Conservation (phyloP, 2,888 invertebrate genomes). For the Graphium colonna region DNA sequence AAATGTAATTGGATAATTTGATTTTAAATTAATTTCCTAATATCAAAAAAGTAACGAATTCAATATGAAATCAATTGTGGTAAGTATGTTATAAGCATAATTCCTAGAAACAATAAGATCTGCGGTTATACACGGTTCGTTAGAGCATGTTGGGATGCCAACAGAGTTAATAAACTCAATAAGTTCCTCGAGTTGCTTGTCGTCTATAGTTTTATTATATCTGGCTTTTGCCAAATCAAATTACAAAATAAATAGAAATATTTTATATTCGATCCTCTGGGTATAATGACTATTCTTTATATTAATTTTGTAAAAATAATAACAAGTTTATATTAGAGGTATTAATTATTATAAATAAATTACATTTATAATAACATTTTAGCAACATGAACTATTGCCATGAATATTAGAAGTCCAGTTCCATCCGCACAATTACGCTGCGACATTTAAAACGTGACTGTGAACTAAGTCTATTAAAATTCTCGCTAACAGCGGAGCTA, state of each 20-base stretch:
- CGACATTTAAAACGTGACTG: not conserved
- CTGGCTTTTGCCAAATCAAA: not conserved
- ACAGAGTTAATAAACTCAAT: not conserved
- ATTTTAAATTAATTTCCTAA: too few species aligned
- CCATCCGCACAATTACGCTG: not conserved
- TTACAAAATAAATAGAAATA: too few species aligned
- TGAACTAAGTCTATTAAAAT: slow-evolving; percentile 21
- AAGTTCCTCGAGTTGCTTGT: not conserved
- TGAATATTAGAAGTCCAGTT: not conserved
- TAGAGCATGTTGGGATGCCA: not conserved
- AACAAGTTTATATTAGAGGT: too few species aligned
- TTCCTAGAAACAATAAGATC: not conserved
- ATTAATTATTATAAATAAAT: too few species aligned
- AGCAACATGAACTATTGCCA: too few species aligned
- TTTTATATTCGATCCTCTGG: too few species aligned
- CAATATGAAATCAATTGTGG: too few species aligned
- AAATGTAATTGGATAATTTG: too few species aligned
- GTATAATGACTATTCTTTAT: too few species aligned
- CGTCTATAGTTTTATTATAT: not conserved
- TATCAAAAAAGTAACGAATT: too few species aligned
- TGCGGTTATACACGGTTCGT: slow-evolving; percentile 2
- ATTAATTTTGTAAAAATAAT: too few species aligned
- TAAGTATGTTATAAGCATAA: not conserved
- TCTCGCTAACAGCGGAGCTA: slow-evolving; percentile 4
- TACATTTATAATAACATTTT: too few species aligned